Evolutionary conservation across 1,140 invertebrate species (phyloP), one percentile per base, ranked within the genome.

Genomic region (Aethina tumida): DNA sequence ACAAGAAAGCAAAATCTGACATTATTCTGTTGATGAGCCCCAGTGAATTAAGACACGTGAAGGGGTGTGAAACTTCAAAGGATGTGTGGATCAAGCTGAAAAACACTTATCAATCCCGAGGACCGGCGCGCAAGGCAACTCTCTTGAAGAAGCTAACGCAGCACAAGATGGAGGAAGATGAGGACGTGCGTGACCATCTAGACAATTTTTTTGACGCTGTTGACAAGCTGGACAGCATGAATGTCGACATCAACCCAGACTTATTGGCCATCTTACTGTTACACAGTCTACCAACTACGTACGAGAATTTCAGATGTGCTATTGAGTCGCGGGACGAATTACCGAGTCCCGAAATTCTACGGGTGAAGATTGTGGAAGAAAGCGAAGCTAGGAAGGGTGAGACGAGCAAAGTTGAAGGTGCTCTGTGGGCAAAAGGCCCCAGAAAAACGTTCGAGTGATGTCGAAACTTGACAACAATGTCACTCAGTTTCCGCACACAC

Each of bases 321-420:
- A 54, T 57, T n/a, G 53, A 59, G 41, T 47, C 51, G 7, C 34
- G 52, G 1, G 56, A 59, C 26, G 37, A 24, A 14, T 33, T 60
- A 15, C 52, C 49, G 6, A 47, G 22, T n/a, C 40, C 47, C 2
- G 55, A 58, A 29, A 37, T 37, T 9, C 30, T 59, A 6, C 45
- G 50, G 29, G 45, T 53, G 3, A 58, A 61, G 50, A 55, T 59
- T 13, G 10, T 53, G 7, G 54, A 58, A 46, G 51, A 60, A 30
- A 32, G 14, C 37, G 47, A 60, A 22, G 46, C 49, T 15, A 37
- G 50, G 13, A 37, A 35, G 24, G 34, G 32, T 2, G 29, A 24
- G 15, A 22, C 16, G 9, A n/a, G n/a, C n/a, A n/a, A n/a, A n/a
- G n/a, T n/a, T n/a, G n/a, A n/a, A n/a, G n/a, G n/a, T n/a, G n/a